These are phyloP conservation scores for Bos javanicus DNA, from an alignment of 2,113 vertebrate genomes.

Conservation along the genomic window DNA sequence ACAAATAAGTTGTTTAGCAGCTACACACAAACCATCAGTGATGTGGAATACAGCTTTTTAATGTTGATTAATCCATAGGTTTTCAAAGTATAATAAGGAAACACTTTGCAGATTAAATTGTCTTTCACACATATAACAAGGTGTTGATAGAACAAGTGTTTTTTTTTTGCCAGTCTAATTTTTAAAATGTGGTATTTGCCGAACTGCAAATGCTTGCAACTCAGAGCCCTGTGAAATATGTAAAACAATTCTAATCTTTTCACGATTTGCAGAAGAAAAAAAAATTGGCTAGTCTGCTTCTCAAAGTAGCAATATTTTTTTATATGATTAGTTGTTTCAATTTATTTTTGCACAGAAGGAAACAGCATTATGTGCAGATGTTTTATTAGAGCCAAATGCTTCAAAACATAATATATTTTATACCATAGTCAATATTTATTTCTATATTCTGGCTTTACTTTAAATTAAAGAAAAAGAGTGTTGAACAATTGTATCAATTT, in stretches of 20 bases:
- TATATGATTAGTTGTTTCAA: constrained; percentile 29
- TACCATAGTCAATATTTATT: background rate
- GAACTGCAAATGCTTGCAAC: constrained; percentile 23
- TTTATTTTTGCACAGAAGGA: constrained; percentile 9
- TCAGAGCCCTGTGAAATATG: constrained; percentile 35
- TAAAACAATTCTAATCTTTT: constrained; percentile 52
- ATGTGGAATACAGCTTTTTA: background rate
- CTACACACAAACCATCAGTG: background rate
- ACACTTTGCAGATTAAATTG: constrained; percentile 27
- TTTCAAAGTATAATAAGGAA: constrained; percentile 45
- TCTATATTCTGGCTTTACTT: background rate
- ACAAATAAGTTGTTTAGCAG: background rate
- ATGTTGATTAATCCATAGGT: constrained; percentile 8
- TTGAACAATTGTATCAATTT: background rate
- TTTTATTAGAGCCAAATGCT: background rate
- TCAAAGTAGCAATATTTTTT: constrained; percentile 19
- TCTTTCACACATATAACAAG: constrained; percentile 46
- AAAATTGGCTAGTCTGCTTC: background rate
- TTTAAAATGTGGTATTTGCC: constrained; percentile 13
- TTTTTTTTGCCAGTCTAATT: constrained; percentile 37
- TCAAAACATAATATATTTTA: constrained; percentile 35
- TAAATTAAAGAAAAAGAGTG: background rate
- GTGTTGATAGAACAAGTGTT: constrained; percentile 19
- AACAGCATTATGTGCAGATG: background rate
- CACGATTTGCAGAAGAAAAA: background rate